These are phyloP conservation scores for Sphenopsis melanotis DNA, from an alignment of 2,797 vertebrate species.

Conservation along the genomic window DNA sequence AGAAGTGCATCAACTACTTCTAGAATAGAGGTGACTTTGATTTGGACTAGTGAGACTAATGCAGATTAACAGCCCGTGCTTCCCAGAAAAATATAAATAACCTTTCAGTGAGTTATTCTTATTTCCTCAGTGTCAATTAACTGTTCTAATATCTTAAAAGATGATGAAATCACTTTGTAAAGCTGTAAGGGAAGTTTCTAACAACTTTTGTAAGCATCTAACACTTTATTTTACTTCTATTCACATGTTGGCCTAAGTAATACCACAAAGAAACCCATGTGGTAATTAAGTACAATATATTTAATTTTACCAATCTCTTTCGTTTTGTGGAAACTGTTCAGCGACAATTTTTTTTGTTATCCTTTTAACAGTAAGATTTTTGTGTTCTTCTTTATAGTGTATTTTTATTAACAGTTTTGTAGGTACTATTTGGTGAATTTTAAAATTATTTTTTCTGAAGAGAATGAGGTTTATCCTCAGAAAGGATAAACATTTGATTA, in stretches of 20 bases:
- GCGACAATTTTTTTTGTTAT: neutral
- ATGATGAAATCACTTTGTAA: neutral
- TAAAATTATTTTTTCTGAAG: slow-evolving; percentile 62
- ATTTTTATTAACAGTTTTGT: neutral
- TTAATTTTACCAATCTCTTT: neutral
- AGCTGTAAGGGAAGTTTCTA: neutral
- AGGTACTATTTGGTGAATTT: slow-evolving; percentile 50
- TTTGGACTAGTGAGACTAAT: neutral
- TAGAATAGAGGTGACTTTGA: neutral
- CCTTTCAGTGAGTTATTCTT: neutral
- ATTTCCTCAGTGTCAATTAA: neutral
- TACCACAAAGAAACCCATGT: neutral
- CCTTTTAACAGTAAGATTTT: neutral
- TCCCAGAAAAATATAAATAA: neutral
- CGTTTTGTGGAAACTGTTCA: neutral
- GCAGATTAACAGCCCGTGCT: neutral
- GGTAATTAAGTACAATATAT: neutral
- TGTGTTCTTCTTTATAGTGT: neutral
- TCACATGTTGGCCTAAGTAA: neutral
- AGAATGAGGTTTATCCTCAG: slow-evolving; percentile 5
- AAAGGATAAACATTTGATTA: neutral
- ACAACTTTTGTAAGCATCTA: neutral
- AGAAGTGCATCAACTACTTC: neutral
- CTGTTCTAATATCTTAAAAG: neutral
- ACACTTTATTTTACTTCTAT: neutral